A percentile compares a stretch with the other conserved stretches of the same genome.
These are phyloP conservation scores for Zhuqinia jingwanae DNA, from an alignment of 2,888 invertebrate species.

Conservation along the genomic window DNA sequence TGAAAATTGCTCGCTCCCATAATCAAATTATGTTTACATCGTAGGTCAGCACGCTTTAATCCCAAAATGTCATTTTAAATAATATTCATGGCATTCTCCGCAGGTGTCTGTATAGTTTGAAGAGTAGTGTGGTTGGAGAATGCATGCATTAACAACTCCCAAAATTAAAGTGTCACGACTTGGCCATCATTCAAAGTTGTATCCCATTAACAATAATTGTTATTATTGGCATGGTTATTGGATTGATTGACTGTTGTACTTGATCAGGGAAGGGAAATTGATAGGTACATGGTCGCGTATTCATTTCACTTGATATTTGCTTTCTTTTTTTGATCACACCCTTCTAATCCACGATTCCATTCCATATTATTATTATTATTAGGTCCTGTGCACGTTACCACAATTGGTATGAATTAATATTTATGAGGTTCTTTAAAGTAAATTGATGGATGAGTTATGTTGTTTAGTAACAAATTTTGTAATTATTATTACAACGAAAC, in stretches of 20 bases:
- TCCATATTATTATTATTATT: too few species aligned
- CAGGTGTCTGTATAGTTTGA: too few species aligned
- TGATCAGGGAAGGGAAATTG: neutral
- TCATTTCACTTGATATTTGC: too few species aligned
- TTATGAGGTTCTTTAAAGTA: neutral
- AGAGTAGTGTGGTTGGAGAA: too few species aligned
- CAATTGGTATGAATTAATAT: neutral
- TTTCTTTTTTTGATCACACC: neutral
- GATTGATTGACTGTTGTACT: neutral
- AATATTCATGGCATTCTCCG: too few species aligned
- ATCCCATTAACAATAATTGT: neutral
- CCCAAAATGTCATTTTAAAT: neutral
- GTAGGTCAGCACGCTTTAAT: neutral
- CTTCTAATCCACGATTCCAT: too few species aligned
- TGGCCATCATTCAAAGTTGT: too few species aligned
- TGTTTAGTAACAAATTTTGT: too few species aligned
- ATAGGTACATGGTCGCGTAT: too few species aligned
- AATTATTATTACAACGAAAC: too few species aligned
- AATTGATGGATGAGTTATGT: neutral
- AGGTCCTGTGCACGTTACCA: neutral
- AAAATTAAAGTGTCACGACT: conserved; percentile 3
- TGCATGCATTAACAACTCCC: too few species aligned
- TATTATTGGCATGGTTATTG: neutral
- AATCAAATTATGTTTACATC: neutral
- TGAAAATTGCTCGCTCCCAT: neutral